These are phyloP conservation scores for Kryptolebias ocellatus DNA, from an alignment of 2,797 vertebrate genomes.

Conservation along the genomic window DNA sequence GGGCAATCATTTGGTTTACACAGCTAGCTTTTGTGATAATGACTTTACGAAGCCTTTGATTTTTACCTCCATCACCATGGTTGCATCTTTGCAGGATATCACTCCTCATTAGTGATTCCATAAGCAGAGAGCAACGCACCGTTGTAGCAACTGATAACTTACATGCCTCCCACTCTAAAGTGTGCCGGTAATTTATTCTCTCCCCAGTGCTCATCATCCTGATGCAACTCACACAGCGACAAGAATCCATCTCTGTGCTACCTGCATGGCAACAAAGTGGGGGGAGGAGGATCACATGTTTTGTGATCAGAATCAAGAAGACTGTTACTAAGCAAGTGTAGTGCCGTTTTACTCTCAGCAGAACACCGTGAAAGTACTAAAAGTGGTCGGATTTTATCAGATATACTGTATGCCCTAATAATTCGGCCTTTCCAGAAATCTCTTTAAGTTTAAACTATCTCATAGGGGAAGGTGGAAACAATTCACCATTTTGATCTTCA, in stretches of 20 bases:
- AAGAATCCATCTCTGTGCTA: slow-evolving; percentile 73
- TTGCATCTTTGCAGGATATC: slow-evolving; percentile 56
- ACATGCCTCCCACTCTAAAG: slow-evolving; percentile 74
- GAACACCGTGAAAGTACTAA: slow-evolving; percentile 19
- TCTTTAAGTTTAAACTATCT: slow-evolving; percentile 27
- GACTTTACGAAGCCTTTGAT: slow-evolving; percentile 73
- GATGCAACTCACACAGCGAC: slow-evolving; percentile 75
- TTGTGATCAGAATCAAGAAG: slow-evolving; percentile 55
- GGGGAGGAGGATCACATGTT: slow-evolving; percentile 53
- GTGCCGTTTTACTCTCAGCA: slow-evolving; percentile 4
- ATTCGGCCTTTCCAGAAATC: slow-evolving; percentile 15
- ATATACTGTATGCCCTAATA: not conserved
- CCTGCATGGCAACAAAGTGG: slow-evolving; percentile 74
- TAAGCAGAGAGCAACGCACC: slow-evolving; percentile 62
- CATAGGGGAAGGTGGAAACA: slow-evolving; percentile 30
- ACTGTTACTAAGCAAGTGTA: slow-evolving; percentile 67
- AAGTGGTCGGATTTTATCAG: slow-evolving; percentile 14
- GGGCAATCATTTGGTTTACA: slow-evolving; percentile 62
- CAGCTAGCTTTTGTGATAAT: slow-evolving; percentile 62
- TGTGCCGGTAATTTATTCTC: slow-evolving; percentile 76
- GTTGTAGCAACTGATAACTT: slow-evolving; percentile 69
- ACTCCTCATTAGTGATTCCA: slow-evolving; percentile 71
- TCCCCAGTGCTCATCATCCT: slow-evolving; percentile 68
- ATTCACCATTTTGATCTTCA: slow-evolving; percentile 52
- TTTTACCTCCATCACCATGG: slow-evolving; percentile 60